phyloP scores from a whole-genome alignment of 2,797 vertebrate genomes.

The Lepus townsendii region DNA sequence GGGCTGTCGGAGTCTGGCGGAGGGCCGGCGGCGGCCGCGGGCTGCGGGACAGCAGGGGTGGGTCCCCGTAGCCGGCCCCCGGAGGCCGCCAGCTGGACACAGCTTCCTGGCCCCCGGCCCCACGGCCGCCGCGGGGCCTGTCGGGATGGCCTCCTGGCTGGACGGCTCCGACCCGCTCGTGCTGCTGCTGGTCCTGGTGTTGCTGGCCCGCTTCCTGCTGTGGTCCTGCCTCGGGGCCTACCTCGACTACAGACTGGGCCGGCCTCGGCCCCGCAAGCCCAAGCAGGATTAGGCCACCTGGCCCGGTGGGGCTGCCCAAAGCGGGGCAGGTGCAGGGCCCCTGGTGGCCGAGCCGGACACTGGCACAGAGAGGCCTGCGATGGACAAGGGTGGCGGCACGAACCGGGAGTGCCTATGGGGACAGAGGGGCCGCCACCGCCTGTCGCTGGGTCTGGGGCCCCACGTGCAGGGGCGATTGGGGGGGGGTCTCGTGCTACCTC shows the following conservation, averaged over 20 bases:
- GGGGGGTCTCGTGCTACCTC: no score
- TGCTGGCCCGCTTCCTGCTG: constrained; percentile 90
- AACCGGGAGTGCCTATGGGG: neutral
- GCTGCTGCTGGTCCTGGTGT: constrained; percentile 89
- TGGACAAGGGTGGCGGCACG: fast-evolving
- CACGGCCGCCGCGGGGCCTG: neutral
- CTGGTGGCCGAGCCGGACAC: neutral
- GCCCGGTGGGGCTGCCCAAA: no score
- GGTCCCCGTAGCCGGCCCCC: neutral
- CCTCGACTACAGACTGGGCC: constrained; percentile 89
- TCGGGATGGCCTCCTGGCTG: constrained; percentile 50
- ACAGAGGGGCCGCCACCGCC: neutral
- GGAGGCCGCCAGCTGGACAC: neutral
- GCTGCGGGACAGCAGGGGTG: neutral
- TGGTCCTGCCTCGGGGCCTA: constrained; percentile 91
- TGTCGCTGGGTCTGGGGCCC: no score
- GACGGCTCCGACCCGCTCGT: constrained; percentile 88
- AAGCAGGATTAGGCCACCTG: constrained; percentile 81
- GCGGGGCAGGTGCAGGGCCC: neutral
- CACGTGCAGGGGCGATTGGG: no score
- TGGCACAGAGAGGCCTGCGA: neutral
- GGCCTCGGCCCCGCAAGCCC: constrained; percentile 79
- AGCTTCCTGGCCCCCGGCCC: neutral
- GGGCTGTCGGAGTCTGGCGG: constrained; percentile 84
- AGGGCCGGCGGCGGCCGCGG: constrained; percentile 82